Evolutionary conservation across 2,888 invertebrate genomes (phyloP).

Genomic region (Lydus trimaculatus): DNA sequence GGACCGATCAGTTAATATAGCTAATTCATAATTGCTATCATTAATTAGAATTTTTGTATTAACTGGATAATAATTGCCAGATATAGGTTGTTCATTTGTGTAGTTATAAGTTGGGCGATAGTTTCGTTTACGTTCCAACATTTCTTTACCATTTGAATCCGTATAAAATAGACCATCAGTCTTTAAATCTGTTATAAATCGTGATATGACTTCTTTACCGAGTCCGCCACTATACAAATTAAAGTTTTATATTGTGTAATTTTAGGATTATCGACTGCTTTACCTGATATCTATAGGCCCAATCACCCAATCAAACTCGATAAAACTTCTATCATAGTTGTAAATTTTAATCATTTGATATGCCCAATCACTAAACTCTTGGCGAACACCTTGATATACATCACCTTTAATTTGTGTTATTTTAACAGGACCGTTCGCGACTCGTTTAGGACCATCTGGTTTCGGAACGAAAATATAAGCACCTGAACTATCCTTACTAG

Average conservation of each 20-base stretch:
- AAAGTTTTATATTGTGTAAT: too few relatives aligned
- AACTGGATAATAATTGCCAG: slow-evolving; percentile 80
- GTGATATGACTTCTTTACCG: slow-evolving; percentile 74
- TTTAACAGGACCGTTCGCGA: slow-evolving; percentile 11
- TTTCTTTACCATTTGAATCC: slow-evolving; percentile 80
- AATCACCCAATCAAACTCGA: slow-evolving; percentile 70
- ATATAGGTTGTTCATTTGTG: slow-evolving; percentile 62
- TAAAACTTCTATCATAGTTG: slow-evolving; percentile 56
- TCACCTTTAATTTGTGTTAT: slow-evolving; percentile 53
- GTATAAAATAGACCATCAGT: slow-evolving; percentile 71
- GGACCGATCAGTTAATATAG: slow-evolving; percentile 68
- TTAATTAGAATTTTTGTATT: slow-evolving; percentile 70
- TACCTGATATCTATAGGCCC: slow-evolving; percentile 69
- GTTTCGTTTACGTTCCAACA: slow-evolving; percentile 67
- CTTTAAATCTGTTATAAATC: slow-evolving; percentile 66
- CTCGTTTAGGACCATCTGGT: slow-evolving; percentile 51
- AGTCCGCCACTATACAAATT: slow-evolving; percentile 61
- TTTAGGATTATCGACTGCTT: too few relatives aligned
- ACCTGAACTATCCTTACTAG: slow-evolving; percentile 78
- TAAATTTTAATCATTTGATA: slow-evolving; percentile 74
- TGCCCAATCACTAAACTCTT: slow-evolving; percentile 70
- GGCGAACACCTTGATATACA: slow-evolving; percentile 68
- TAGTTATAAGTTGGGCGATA: slow-evolving; percentile 67
- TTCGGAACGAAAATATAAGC: slow-evolving; percentile 88
- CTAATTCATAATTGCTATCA: slow-evolving; percentile 60